Conservation (phyloP, 2,797 vertebrate species). For the Antrozous pallidus region DNA sequence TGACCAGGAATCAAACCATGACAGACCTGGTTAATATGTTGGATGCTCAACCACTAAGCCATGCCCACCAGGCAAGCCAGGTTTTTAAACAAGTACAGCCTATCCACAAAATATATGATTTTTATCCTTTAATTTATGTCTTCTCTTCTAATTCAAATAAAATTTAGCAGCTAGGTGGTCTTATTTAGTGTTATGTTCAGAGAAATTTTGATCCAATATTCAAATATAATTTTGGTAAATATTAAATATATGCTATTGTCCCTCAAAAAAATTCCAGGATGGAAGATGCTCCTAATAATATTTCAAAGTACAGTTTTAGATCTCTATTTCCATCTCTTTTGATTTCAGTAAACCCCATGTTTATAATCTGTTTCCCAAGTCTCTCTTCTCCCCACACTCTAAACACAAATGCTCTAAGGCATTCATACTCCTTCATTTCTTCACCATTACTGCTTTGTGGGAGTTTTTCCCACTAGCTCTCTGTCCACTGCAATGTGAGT, state of each 20-base stretch:
- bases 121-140: constrained; percentile 39
- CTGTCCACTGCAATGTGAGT: neutral
- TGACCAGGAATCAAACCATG: too few species aligned
- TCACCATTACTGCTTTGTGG: neutral
- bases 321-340: neutral
- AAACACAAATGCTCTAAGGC: neutral
- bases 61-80: neutral
- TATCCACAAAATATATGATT: neutral
- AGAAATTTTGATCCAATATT: constrained; percentile 25
- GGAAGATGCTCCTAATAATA: neutral
- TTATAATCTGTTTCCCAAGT: neutral
- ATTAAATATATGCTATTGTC: neutral
- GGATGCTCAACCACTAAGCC: too few species aligned
- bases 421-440: neutral
- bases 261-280: neutral
- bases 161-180: neutral
- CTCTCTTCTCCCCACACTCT: neutral
- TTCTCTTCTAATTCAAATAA: constrained; percentile 17
- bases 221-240: constrained; percentile 33
- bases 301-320: neutral
- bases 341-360: neutral
- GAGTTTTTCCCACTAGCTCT: neutral
- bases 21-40: too few species aligned
- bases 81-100: neutral
- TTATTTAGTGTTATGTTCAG: constrained; percentile 32